phyloP scores from a whole-genome alignment of 2,888 invertebrate genomes.

The Prenolepis imparis region DNA sequence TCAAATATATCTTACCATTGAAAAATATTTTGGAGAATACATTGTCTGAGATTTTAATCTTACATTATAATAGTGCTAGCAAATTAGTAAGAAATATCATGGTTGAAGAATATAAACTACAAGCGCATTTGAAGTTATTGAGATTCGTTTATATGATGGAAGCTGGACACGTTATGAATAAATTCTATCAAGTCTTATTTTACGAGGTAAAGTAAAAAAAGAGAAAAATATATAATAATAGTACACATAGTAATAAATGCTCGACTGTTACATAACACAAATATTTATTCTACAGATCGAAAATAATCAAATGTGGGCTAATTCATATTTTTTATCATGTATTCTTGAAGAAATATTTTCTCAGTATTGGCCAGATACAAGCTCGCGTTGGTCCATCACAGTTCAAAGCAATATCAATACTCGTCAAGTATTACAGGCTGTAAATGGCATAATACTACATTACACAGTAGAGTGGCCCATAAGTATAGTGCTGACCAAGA shows the following conservation, averaged over 20 bases:
- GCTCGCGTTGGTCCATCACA: slow-evolving; percentile 83
- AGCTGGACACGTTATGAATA: slow-evolving; percentile 87
- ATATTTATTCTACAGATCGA: slow-evolving; percentile 84
- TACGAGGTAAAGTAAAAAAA: slow-evolving; percentile 82
- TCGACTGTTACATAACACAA: slow-evolving; percentile 15
- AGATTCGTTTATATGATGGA: slow-evolving; percentile 87
- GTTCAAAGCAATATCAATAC: slow-evolving; percentile 75
- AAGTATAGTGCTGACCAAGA: slow-evolving; percentile 83
- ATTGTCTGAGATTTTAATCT: slow-evolving; percentile 85
- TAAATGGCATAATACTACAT: slow-evolving; percentile 81
- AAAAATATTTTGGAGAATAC: slow-evolving; percentile 85
- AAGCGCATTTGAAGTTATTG: slow-evolving; percentile 86
- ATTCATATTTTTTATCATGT: slow-evolving; percentile 85
- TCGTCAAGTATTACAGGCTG: slow-evolving; percentile 80
- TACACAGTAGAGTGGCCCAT: slow-evolving; percentile 85
- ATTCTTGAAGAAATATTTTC: slow-evolving; percentile 87
- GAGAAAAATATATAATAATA: not conserved
- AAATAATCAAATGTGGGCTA: slow-evolving; percentile 86
- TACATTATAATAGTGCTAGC: slow-evolving; percentile 85
- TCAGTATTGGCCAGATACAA: slow-evolving; percentile 85
- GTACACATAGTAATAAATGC: not conserved
- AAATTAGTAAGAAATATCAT: slow-evolving; percentile 87
- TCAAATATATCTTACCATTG: slow-evolving; percentile 84
- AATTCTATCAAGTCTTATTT: slow-evolving; percentile 87
- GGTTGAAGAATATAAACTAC: slow-evolving; percentile 86